A percentile compares a stretch with the other conserved stretches of the same genome.
Evolutionary conservation across 2,888 invertebrate species (phyloP).

Genomic region (Diarsia mendica): DNA sequence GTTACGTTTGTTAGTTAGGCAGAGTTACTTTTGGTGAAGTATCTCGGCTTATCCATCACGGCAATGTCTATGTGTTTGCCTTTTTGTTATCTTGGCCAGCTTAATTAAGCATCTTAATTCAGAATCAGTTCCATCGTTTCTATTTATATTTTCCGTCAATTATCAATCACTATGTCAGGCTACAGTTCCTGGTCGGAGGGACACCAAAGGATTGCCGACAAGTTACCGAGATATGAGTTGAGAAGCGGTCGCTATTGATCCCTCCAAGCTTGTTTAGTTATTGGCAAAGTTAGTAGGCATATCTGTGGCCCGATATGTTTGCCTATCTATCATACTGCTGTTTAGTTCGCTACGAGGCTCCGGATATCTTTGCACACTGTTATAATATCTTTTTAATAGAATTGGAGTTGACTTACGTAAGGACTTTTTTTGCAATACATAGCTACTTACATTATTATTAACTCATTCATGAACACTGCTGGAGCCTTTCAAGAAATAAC

Average conservation of each 20-base stretch:
- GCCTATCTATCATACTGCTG: neutral
- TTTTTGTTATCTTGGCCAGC: neutral
- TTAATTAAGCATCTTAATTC: conserved; percentile 1
- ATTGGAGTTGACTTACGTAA: conserved; percentile 1
- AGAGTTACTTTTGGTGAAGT: neutral
- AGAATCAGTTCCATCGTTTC: neutral
- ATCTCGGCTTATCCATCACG: neutral
- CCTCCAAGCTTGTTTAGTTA: conserved; percentile 22
- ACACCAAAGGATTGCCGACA: conserved; percentile 15
- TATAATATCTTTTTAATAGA: conserved; percentile 1
- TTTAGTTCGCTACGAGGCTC: conserved; percentile 12
- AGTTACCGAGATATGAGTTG: conserved; percentile 17
- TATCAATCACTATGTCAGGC: neutral
- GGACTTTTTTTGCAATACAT: neutral
- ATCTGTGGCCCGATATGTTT: conserved; percentile 12
- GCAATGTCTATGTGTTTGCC: neutral
- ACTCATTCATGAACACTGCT: too few species aligned
- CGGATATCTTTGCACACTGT: neutral
- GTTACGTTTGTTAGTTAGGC: neutral
- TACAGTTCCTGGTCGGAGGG: neutral
- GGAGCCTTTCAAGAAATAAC: neutral
- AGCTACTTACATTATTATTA: neutral
- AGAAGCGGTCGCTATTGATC: conserved; percentile 28
- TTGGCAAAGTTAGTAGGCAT: conserved; percentile 31
- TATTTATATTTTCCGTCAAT: neutral